These are phyloP conservation scores for Alethe castanea DNA, from an alignment of 2,113 vertebrate species.

Conservation along the genomic window DNA sequence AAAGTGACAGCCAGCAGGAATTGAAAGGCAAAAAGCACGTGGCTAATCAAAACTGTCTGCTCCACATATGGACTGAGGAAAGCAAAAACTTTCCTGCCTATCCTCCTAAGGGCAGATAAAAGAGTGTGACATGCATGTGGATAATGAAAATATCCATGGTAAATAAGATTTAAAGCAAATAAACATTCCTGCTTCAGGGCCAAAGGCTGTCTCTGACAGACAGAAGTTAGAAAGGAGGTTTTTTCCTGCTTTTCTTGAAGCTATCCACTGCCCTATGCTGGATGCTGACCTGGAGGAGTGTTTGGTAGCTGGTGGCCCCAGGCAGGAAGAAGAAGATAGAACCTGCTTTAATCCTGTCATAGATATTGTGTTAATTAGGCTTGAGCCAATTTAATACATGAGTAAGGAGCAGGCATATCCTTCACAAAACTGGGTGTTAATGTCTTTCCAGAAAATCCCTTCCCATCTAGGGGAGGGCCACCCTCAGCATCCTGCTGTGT, in stretches of 20 bases:
- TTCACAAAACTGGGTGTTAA: not conserved
- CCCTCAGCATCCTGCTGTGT: not conserved
- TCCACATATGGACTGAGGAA: not conserved
- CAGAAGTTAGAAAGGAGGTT: not conserved
- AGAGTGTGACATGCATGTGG: not conserved
- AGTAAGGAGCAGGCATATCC: not conserved
- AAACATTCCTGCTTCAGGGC: not conserved
- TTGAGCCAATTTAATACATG: not conserved
- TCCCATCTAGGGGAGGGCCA: not conserved
- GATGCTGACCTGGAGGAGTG: not conserved
- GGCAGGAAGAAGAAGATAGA: not conserved
- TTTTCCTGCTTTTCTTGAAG: not conserved
- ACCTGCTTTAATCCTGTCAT: not conserved
- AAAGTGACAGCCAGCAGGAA: not conserved
- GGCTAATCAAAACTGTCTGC: conserved; percentile 15
- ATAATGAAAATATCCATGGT: conserved; percentile 3
- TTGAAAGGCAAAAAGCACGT: not conserved
- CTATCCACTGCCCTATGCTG: not conserved
- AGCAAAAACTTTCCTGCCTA: not conserved
- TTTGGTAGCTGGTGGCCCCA: not conserved
- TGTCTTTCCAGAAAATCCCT: not conserved
- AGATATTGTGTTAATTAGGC: not conserved
- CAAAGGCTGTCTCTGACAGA: not conserved
- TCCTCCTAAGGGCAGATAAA: not conserved
- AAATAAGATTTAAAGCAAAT: conserved; percentile 19